Conservation (phyloP, 1,140 invertebrate genomes). For the Drosophila serrata region DNA sequence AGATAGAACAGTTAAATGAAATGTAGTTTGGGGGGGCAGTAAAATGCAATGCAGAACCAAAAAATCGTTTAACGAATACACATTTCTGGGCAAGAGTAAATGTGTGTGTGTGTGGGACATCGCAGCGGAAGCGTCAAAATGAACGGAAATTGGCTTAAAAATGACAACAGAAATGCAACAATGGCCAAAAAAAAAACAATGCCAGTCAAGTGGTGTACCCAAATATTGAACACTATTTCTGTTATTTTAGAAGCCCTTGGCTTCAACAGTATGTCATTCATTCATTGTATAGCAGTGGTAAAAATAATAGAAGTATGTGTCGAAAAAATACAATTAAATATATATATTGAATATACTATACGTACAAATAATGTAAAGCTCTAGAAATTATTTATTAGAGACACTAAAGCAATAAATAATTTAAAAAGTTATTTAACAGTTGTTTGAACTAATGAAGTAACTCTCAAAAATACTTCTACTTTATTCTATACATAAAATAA, state of each 20-base stretch:
- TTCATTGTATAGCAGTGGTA: conserved; percentile 1
- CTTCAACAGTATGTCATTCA: conserved; percentile 21
- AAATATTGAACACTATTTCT: conserved; percentile 25
- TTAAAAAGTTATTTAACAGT: too few species aligned
- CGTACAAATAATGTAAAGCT: not conserved
- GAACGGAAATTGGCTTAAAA: conserved; percentile 84
- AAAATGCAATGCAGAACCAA: conserved; percentile 11
- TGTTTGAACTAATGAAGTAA: too few species aligned
- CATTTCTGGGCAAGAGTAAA: conserved; percentile 4
- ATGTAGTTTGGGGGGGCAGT: conserved; percentile 5
- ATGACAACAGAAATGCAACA: conserved; percentile 73
- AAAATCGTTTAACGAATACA: conserved; percentile 33
- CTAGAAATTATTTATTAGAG: not conserved
- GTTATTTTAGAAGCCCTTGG: conserved; percentile 30
- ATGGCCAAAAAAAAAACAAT: conserved; percentile 54
- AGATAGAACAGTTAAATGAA: not conserved
- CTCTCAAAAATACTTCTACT: not conserved
- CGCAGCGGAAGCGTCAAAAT: conserved; percentile 80
- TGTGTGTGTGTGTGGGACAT: conserved; percentile 22
- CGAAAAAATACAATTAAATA: not conserved
- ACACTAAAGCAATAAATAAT: not conserved
- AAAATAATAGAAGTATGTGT: not conserved
- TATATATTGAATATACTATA: not conserved
- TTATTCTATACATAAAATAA: not conserved
- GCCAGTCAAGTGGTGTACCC: conserved; percentile 39